Evolutionary conservation across 1,140 invertebrate species (phyloP), one percentile per base, ranked within the genome.

Genomic region (Archegozetes longisetosus): DNA sequence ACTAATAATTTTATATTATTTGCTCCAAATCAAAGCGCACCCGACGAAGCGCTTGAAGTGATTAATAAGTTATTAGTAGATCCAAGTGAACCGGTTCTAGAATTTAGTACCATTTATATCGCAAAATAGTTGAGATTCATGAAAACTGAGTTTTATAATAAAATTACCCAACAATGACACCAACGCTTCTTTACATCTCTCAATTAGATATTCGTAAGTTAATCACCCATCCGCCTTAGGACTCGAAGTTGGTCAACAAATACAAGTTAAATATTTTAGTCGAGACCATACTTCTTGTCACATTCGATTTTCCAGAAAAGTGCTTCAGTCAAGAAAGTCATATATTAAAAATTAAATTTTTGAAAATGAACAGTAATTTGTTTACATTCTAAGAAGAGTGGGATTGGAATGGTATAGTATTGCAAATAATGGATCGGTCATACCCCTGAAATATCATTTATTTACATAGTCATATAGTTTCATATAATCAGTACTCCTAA

Each of bases 231-330:
- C 83, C 62, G 91, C 80, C 0, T 74, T 97, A 0, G 86, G 83
- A 17, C 71, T 97, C 22, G 80, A 88, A 68, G 83, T 90, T 28
- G 92, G 90, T 2, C 83, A 95, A 61, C 87, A 94, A 69, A 81
- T 98, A 27, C 79, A 84, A 69, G 86, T 97, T 2, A 96, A 98
- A 73, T 98, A 95, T 77, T 97, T 96, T 76, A 95, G 94, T 0
- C 79, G 90, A 26, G 94, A 98, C 78, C 91, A 91, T 0, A 85
- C 84, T 0, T 86, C 82, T 14, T 94, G 94, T 0, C 77, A 82
- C 20, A 84, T 94, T 76, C 74, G 94, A 64, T 71, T 98, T 1
- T 97, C 93, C 0, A 74, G 90, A 28, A 96, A 94, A 78, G 88
- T 89, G 29, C 72, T 97, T n/a, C 61, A 62, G 51, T 60, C 20